Base-by-base conservation (phyloP, 53 echinoderm and acorn worm genomes). In the Zoroaster sp. region DNA sequence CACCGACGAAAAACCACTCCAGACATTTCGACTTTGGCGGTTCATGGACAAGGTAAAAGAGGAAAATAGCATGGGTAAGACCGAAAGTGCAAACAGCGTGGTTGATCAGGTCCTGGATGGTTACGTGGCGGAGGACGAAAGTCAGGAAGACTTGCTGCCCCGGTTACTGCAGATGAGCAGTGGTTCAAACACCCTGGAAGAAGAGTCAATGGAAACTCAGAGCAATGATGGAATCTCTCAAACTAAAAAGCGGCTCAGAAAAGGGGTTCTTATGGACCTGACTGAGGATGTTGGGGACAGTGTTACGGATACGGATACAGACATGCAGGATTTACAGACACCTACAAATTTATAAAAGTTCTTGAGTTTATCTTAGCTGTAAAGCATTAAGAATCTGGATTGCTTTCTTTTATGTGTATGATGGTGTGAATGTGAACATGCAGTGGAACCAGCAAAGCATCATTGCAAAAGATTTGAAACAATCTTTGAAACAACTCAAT, bases 21-120 rank as follows among this genome's bases (percentile, higher is more conserved):
- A 73, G 82, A 55, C 40, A 89, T 66, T 95, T 95, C 72, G 95
- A 95, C 55, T 94, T 95, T 41, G 75, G 41, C 5, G 80, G 30
- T 87, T 93, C 68, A 6, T 92, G 21, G 92, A 92, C 67, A 92
- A 72, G 77, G 87, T 91, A 1, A 70, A 70, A 40, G 53, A 69
- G 30, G 73, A 91, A 72, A 38, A 77, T 2, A 47, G 69, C 18
- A 34, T 68, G 69, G 20, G 72, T 20, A 80, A 89, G 59, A 59
- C n/a, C 35, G 39, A 39, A 18, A 33, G 66, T 12, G 54, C 2
- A 4, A 40, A 52, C 41, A 40, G 40, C 18, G 13, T 40, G 5
- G 63, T 40, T 4, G 18, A 17, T 28, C 21, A 21, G 23, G 12
- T 23, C 31, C 76, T 15, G 20, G 76, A 76, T n/a, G 76, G 76